Conservation (phyloP, 2,888 invertebrate species). For the Epicampocera succincta region DNA sequence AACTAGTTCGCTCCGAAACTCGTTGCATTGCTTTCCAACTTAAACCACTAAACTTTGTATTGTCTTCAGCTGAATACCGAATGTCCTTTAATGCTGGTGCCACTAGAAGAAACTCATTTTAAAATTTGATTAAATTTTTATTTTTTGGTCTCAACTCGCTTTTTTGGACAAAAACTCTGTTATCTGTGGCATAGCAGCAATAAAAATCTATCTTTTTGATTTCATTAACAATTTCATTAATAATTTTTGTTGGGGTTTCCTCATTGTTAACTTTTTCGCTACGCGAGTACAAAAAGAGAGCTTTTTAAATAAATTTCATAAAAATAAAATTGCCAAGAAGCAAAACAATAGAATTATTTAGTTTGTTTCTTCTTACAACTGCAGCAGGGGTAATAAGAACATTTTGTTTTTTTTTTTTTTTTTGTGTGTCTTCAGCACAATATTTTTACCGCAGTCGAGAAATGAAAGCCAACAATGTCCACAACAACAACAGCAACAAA, state of each 20-base stretch:
- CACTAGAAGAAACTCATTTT: no score
- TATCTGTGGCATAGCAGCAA: constrained; percentile 16
- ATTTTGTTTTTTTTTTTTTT: constrained; percentile 30
- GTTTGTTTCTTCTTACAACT: constrained; percentile 7
- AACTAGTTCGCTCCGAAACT: no score
- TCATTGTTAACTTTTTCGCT: constrained; percentile 16
- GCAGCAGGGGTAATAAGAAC: constrained; percentile 5
- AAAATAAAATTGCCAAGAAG: constrained; percentile 45
- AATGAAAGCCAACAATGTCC: neutral
- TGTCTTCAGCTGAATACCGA: no score
- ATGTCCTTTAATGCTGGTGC: no score
- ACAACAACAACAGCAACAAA: constrained; percentile 4
- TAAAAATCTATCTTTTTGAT: constrained; percentile 44
- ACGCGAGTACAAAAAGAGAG: constrained; percentile 13
- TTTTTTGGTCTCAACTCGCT: no score
- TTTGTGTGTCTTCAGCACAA: constrained; percentile 27
- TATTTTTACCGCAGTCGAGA: constrained; percentile 49
- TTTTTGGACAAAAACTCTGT: no score
- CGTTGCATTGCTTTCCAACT: no score
- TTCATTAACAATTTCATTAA: constrained; percentile 54
- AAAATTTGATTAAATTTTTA: no score
- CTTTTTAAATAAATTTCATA: constrained; percentile 39
- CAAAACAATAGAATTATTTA: constrained; percentile 52
- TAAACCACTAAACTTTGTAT: no score
- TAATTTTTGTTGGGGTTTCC: constrained; percentile 20